Conservation (phyloP, 1,140 invertebrate species). For the Scaptomyza pallida region DNA sequence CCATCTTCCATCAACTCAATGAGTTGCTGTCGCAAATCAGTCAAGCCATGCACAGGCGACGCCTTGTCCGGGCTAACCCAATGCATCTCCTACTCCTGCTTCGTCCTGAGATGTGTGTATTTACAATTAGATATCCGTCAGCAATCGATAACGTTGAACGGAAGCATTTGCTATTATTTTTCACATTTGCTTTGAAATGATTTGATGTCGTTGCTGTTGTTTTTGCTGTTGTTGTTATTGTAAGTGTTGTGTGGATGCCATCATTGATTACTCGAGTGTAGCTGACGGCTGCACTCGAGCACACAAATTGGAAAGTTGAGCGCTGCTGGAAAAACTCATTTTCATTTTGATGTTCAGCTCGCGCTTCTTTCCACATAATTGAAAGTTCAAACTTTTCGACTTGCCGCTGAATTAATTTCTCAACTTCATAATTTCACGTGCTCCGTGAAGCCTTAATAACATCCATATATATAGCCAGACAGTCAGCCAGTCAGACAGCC, state of each 20-base stretch:
- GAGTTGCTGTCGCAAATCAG: conserved; percentile 60
- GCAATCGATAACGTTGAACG: conserved; percentile 64
- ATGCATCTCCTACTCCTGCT: neutral
- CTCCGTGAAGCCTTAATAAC: conserved; percentile 71
- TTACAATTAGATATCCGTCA: conserved; percentile 76
- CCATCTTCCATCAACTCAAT: conserved; percentile 40
- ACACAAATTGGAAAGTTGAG: conserved; percentile 76
- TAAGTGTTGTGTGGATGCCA: conserved; percentile 34
- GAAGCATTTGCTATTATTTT: conserved; percentile 69
- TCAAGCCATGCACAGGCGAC: conserved; percentile 37
- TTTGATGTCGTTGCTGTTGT: conserved; percentile 26
- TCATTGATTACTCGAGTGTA: conserved; percentile 76
- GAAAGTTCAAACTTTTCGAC: conserved; percentile 78
- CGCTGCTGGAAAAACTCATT: conserved; percentile 55
- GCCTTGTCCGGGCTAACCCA: conserved; percentile 10
- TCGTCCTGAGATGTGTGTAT: conserved; percentile 52
- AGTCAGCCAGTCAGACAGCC: conserved; percentile 20
- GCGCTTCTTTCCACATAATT: conserved; percentile 69
- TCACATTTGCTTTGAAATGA: conserved; percentile 59
- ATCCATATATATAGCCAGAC: conserved; percentile 32
- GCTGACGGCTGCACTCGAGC: conserved; percentile 77
- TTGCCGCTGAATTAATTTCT: conserved; percentile 81
- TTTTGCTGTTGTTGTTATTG: no score
- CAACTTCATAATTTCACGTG: conserved; percentile 80
- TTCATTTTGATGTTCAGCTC: conserved; percentile 57